These are phyloP conservation scores for Drosophila villosipedis DNA, from an alignment of 2,888 invertebrate species.

Conservation along the genomic window DNA sequence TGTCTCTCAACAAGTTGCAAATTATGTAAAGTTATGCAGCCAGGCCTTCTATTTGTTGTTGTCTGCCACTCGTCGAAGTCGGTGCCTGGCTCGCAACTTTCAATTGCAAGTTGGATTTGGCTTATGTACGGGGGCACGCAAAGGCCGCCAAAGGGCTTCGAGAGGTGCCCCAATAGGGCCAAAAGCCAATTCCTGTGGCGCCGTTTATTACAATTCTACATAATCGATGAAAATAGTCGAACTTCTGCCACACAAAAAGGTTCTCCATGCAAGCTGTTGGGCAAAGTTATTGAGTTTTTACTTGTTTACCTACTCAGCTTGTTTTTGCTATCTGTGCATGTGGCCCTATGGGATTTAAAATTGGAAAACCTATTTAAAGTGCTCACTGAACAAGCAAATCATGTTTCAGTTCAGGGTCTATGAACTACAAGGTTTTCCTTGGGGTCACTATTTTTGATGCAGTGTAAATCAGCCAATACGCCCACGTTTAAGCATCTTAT, in stretches of 20 bases:
- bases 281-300: conserved; percentile 27
- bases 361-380: not conserved
- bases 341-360: not conserved
- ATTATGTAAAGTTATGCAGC: conserved; percentile 57
- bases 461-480: not conserved
- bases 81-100: conserved; percentile 33
- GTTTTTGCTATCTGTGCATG: conserved; percentile 34
- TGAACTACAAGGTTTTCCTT: not conserved
- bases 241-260: conserved; percentile 19
- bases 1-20: conserved; percentile 57
- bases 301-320: conserved; percentile 32
- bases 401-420: not conserved
- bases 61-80: conserved; percentile 30
- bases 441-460: not conserved
- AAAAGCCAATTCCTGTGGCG: conserved; percentile 36
- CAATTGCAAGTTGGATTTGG: conserved; percentile 46
- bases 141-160: conserved; percentile 20
- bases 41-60: conserved; percentile 48
- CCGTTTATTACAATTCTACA: conserved; percentile 43
- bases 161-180: conserved; percentile 3
- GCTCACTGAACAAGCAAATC: not conserved
- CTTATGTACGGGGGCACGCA: conserved; percentile 51
- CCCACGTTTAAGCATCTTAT: not conserved
- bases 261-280: not conserved
- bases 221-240: conserved; percentile 52